Evolutionary conservation across 2,888 invertebrate species (phyloP).

Genomic region (Seira ritae): DNA sequence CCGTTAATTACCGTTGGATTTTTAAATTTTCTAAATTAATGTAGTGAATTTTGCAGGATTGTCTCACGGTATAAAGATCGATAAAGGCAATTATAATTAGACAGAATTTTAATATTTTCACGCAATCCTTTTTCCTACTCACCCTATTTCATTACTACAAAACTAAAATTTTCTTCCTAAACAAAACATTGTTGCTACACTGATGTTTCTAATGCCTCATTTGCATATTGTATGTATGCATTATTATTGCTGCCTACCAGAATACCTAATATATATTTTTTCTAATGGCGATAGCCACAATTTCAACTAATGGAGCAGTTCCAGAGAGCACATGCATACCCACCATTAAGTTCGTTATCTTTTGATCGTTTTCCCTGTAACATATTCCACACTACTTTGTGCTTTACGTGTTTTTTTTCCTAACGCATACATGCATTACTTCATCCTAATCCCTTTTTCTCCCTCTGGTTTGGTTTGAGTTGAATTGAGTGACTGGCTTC

Average conservation of each 20-base stretch:
- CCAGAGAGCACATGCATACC: slow-evolving; percentile 56
- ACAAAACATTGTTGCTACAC: neutral
- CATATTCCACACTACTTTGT: neutral
- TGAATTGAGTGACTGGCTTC: too few relatives aligned
- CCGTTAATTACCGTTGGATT: too few relatives aligned
- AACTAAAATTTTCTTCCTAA: too few relatives aligned
- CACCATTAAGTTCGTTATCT: slow-evolving; percentile 65
- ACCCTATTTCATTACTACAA: too few relatives aligned
- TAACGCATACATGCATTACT: neutral
- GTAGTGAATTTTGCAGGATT: too few relatives aligned
- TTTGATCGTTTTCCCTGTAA: slow-evolving; percentile 45
- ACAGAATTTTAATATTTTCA: too few relatives aligned
- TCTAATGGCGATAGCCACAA: neutral
- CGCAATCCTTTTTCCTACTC: too few relatives aligned
- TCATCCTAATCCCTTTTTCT: too few relatives aligned
- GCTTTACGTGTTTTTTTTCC: slow-evolving; percentile 5
- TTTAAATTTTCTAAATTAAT: too few relatives aligned
- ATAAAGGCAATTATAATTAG: too few relatives aligned
- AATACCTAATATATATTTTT: neutral
- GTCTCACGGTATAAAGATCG: too few relatives aligned
- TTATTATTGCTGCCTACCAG: neutral
- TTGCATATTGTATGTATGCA: slow-evolving; percentile 17
- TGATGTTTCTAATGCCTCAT: slow-evolving; percentile 10
- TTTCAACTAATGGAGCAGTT: neutral
- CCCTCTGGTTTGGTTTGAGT: too few relatives aligned